Evolutionary conservation across 2,797 vertebrate genomes (phyloP).

Genomic region (Numenius phaeopus): DNA sequence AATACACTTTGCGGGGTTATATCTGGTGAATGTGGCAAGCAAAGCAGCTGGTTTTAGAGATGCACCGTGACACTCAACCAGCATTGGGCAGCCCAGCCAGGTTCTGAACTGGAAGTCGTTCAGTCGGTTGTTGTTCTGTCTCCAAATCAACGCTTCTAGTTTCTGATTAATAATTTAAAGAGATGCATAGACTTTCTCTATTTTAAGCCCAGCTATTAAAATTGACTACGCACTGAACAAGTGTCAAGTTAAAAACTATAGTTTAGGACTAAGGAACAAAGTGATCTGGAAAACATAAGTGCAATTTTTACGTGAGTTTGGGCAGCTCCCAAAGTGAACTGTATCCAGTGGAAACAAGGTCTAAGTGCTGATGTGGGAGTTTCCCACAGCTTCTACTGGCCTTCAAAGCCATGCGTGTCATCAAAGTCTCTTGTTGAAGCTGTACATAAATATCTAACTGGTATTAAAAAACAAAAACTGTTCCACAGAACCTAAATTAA

Average conservation of each 20-base stretch:
- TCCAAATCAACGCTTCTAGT: background rate
- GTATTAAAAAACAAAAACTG: constrained; percentile 72
- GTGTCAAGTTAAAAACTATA: background rate
- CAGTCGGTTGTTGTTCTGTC: background rate
- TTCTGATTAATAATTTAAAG: background rate
- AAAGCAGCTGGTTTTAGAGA: background rate
- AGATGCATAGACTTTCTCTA: background rate
- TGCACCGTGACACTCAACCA: background rate
- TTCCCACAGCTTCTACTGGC: constrained; percentile 83
- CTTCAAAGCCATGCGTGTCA: constrained; percentile 77
- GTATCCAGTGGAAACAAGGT: constrained; percentile 27
- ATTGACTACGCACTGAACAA: background rate
- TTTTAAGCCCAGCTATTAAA: background rate
- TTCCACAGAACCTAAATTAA: constrained; percentile 79
- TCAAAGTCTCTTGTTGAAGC: constrained; percentile 81
- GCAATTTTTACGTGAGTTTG: background rate
- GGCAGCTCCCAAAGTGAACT: constrained; percentile 31
- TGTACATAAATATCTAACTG: constrained; percentile 80
- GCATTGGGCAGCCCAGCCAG: constrained; percentile 1
- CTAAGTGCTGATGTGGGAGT: constrained; percentile 81
- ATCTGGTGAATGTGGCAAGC: rapidly evolving
- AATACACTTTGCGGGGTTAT: background rate
- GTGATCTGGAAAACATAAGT: constrained; percentile 8
- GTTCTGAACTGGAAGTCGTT: background rate
- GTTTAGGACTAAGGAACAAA: background rate